Base-by-base conservation (phyloP, 1,140 invertebrate genomes). In the Intoshia linei region DNA sequence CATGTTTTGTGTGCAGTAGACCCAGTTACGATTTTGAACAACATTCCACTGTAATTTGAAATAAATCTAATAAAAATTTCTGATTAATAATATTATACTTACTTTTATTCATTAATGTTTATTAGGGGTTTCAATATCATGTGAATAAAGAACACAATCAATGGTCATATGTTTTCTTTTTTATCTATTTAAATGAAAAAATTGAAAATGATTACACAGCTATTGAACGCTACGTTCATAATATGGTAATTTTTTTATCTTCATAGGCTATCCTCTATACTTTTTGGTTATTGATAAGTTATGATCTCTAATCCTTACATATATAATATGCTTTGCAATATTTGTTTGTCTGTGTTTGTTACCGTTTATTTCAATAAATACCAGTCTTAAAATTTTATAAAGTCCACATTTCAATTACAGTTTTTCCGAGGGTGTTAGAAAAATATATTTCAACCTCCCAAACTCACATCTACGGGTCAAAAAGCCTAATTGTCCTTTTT, bases 161-260 rank as follows among this genome's bases (percentile, higher is more conserved):
- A 49, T 58, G 55, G 55, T 46, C 48, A 3, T 58, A 58, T 36
- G 45, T 58, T 4, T 58, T 54, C 45, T 58, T 56, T 46, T 49
- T 56, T 36, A 52, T 57, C 19, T 54, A 57, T 40, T 42, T 57
- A 23, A 45, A 53, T 23, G 51, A 54, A 38, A 50, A 51, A 4
- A 54, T 52, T 33, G 40, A 45, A 13, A 56, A 51, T 38, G 54
- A 57, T 42, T 57, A 54, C 45, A 53, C 50, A 15, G 48, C 52
- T 4, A 34, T 57, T 14, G 55, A 57, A 41, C 41, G 55, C 4
- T 52, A 49, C 37, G 52, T 56, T 4, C 41, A 43, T 37, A 49
- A 46, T 32, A 30, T 50, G 47, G 49, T 53, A 32, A 43, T 45
- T 44, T 19, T 6, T n/a, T 15, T n/a, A n/a, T n/a, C n/a, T n/a